These are phyloP conservation scores for Hippocampus barbouri DNA, from an alignment of 2,113 vertebrate species.

Conservation along the genomic window DNA sequence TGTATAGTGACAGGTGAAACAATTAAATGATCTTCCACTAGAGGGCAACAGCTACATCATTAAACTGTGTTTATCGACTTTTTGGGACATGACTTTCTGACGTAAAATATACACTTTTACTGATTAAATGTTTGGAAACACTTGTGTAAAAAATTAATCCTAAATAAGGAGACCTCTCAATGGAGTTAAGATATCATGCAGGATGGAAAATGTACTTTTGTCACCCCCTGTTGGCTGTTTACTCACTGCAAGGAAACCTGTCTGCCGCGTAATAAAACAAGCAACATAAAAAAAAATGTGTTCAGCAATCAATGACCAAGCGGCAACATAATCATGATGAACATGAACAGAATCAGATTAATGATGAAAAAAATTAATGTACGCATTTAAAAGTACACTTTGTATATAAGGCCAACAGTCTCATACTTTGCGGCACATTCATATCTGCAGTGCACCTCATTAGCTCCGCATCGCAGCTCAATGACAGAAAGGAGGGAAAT, in stretches of 20 bases:
- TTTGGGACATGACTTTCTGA: background rate
- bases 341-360: slow-evolving; percentile 22
- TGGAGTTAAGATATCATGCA: background rate
- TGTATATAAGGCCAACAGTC: slow-evolving; percentile 48
- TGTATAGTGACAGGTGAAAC: background rate
- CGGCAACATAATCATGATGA: slow-evolving; percentile 19
- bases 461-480: slow-evolving; percentile 20
- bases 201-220: background rate
- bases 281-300: background rate
- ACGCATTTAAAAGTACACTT: slow-evolving; percentile 61
- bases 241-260: background rate
- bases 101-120: background rate
- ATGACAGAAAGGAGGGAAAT: background rate
- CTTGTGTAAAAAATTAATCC: background rate
- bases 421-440: slow-evolving; percentile 5
- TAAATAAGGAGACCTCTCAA: background rate
- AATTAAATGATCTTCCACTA: background rate
- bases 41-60: background rate
- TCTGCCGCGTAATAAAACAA: background rate
- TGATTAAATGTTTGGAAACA: background rate
- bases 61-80: background rate
- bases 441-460: slow-evolving; percentile 9
- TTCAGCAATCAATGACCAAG: slow-evolving; percentile 8
- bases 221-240: background rate
- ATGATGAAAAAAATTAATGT: slow-evolving; percentile 51